Percentiles rank a stretch among this genome's conserved stretches.
phyloP scores from a whole-genome alignment of 2,888 invertebrate species.

The Myathropa florea region DNA sequence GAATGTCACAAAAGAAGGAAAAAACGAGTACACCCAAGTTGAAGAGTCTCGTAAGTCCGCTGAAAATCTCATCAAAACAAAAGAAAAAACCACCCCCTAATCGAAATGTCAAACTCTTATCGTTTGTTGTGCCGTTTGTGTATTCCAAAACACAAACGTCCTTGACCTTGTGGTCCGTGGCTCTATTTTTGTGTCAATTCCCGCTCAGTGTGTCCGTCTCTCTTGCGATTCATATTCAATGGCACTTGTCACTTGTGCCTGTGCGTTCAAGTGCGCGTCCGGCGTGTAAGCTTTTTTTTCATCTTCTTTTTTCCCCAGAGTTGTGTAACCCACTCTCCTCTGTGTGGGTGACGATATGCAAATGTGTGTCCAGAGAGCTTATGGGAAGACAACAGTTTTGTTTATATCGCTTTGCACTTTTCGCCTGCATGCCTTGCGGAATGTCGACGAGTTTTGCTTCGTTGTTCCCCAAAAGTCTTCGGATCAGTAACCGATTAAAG shows the following conservation, averaged over 20 bases:
- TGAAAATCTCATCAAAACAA: not conserved
- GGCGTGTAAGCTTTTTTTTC: not conserved
- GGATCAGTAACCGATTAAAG: not conserved
- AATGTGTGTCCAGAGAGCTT: not conserved
- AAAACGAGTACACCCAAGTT: not conserved
- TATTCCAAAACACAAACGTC: not conserved
- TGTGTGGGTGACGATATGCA: not conserved
- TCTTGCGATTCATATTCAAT: not conserved
- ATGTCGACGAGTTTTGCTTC: not conserved
- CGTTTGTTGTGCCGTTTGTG: not conserved
- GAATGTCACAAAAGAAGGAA: not conserved
- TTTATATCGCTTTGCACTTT: not conserved
- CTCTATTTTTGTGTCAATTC: slow-evolving; percentile 6
- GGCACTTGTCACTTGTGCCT: not conserved
- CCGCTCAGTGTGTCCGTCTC: not conserved
- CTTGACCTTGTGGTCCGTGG: not conserved
- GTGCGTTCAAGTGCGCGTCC: not conserved
- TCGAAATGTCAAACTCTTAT: not conserved
- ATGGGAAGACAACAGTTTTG: not conserved
- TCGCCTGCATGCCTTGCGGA: not conserved
- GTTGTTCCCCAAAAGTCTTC: not conserved
- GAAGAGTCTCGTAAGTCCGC: not conserved
- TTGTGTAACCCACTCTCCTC: not conserved
- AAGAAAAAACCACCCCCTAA: not conserved
- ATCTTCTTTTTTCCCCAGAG: not conserved